Percentiles rank a stretch among this genome's conserved stretches.
phyloP scores from a whole-genome alignment of 2,113 vertebrate species.

The Sphaerodactylus townsendi region DNA sequence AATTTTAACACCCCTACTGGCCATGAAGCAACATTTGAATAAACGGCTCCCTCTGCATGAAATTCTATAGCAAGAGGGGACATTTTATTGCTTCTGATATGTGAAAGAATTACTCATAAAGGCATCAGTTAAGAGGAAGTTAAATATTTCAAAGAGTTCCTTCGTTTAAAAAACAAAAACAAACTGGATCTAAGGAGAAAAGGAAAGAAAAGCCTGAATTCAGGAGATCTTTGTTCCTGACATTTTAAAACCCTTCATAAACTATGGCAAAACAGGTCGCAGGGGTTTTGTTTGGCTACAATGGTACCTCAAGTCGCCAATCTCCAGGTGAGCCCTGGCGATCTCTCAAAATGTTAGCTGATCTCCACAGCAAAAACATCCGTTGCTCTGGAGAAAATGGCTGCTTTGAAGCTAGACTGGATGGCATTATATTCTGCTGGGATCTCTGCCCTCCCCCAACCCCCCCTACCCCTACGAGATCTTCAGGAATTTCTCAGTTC shows the following conservation, averaged over 20 bases:
- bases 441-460: too few relatives aligned
- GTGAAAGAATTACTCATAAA: not conserved
- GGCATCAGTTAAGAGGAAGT: not conserved
- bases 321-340: too few relatives aligned
- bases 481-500: too few relatives aligned
- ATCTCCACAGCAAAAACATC: too few relatives aligned
- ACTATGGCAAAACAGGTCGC: not conserved
- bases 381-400: too few relatives aligned
- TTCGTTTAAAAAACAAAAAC: not conserved
- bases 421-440: too few relatives aligned
- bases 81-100: not conserved
- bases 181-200: not conserved
- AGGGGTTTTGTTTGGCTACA: not conserved
- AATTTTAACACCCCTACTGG: not conserved
- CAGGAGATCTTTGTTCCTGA: not conserved
- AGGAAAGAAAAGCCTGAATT: not conserved
- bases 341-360: too few relatives aligned
- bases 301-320: not conserved
- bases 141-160: not conserved
- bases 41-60: not conserved
- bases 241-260: too few relatives aligned
- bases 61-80: slow-evolving; percentile 1
- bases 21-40: not conserved
- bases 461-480: too few relatives aligned
- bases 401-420: too few relatives aligned